Evolutionary conservation across 2,113 vertebrate genomes (phyloP).

Genomic region (Callithrix jacchus): DNA sequence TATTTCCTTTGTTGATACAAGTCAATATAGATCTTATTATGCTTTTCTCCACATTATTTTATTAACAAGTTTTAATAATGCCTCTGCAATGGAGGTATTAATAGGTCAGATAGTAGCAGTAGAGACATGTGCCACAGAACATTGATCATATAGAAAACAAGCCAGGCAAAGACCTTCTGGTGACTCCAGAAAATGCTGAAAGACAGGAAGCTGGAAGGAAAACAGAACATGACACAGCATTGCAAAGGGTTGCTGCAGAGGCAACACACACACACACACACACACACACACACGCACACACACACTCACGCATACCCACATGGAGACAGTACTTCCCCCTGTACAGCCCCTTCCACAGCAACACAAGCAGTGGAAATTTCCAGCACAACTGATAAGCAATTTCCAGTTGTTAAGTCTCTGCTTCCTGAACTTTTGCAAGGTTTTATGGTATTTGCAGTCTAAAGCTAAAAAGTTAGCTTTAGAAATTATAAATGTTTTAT

Average conservation of each 20-base stretch:
- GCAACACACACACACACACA: conserved; percentile 45
- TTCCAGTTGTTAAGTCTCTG: conserved; percentile 64
- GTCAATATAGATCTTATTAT: background rate
- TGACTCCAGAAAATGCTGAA: conserved; percentile 48
- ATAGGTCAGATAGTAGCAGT: background rate
- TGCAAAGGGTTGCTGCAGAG: conserved; percentile 72
- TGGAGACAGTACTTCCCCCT: background rate
- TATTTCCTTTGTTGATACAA: background rate
- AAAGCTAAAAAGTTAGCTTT: conserved; percentile 67
- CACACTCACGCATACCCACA: background rate
- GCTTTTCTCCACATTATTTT: conserved; percentile 7
- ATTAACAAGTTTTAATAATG: background rate
- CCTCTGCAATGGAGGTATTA: background rate
- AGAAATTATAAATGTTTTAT: conserved; percentile 68
- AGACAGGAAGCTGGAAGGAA: conserved; percentile 51
- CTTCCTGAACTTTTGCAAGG: conserved; percentile 70
- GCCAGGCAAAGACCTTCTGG: background rate
- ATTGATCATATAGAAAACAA: background rate
- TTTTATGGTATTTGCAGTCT: conserved; percentile 70
- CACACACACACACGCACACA: background rate
- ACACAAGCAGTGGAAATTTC: conserved; percentile 83
- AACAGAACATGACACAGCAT: conserved; percentile 68
- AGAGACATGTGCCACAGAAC: background rate
- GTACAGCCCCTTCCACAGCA: conserved; percentile 71
- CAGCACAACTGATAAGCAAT: conserved; percentile 76